Conservation (phyloP, 2,888 invertebrate genomes). For the Drosophila mulleri region DNA sequence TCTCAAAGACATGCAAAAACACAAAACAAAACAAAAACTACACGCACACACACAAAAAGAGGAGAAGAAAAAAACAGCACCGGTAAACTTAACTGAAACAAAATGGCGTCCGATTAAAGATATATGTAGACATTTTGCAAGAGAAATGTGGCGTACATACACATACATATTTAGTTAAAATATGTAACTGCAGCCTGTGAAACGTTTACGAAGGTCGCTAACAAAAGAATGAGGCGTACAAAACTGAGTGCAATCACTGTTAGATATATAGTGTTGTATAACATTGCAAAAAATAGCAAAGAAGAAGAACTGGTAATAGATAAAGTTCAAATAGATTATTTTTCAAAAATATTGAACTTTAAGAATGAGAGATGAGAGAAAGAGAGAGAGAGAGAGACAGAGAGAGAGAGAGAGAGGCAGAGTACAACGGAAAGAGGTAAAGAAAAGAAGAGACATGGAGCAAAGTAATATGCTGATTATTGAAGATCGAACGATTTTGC, state of each 20-base stretch:
- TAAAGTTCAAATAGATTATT: no score
- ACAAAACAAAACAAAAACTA: slow-evolving; percentile 17
- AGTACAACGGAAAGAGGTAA: background rate
- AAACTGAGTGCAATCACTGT: background rate
- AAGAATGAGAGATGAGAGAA: no score
- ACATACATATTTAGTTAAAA: background rate
- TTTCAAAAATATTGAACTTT: no score
- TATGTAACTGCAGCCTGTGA: background rate
- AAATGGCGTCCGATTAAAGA: slow-evolving; percentile 37
- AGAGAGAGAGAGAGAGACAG: no score
- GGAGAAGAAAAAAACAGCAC: background rate
- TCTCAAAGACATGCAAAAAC: slow-evolving; percentile 48
- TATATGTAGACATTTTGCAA: background rate
- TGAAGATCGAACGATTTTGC: slow-evolving; percentile 1
- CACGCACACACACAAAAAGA: no score
- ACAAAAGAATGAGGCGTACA: background rate
- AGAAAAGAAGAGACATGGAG: background rate
- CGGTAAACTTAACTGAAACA: slow-evolving; percentile 13
- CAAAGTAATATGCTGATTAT: background rate
- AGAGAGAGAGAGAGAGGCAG: background rate
- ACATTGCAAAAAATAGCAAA: no score
- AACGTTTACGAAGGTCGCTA: background rate
- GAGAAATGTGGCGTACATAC: background rate
- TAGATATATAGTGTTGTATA: background rate
- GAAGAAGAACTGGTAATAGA: no score